Conservation (phyloP, 2,113 vertebrate species). For the Chamaetylas fuelleborni region DNA sequence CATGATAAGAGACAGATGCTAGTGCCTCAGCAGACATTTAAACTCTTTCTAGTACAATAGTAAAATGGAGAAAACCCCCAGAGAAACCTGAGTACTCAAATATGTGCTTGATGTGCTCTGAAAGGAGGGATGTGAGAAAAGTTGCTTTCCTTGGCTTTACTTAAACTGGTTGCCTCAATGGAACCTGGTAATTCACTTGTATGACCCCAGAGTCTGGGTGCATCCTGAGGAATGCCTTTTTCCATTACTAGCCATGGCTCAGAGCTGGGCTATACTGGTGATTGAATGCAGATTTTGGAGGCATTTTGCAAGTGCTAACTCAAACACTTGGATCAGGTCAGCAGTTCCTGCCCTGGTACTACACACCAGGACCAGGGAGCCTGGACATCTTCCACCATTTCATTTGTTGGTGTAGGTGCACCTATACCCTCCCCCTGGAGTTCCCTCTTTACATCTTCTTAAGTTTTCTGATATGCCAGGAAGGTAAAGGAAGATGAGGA, state of each 20-base stretch:
- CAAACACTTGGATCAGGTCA: neutral
- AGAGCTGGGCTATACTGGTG: neutral
- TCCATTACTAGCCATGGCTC: rapidly evolving
- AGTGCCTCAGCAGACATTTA: constrained; percentile 51
- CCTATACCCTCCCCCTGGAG: rapidly evolving
- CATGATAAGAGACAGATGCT: constrained; percentile 80
- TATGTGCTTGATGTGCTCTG: neutral
- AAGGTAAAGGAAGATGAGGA: neutral
- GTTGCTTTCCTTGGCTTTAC: neutral
- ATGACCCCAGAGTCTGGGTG: neutral
- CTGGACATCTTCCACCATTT: rapidly evolving
- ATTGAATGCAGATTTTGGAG: neutral
- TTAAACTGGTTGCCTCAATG: neutral
- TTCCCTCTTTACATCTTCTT: neutral
- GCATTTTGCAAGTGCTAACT: neutral
- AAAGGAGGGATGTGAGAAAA: neutral
- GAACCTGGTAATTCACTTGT: neutral
- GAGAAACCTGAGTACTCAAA: neutral
- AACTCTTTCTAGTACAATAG: constrained; percentile 57
- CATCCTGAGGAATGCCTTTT: neutral
- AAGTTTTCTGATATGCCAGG: neutral
- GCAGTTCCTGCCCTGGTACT: neutral
- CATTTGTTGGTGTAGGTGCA: neutral
- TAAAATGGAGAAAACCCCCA: constrained; percentile 12
- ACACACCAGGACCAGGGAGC: neutral